Evolutionary conservation across 2,797 vertebrate species (phyloP).

Genomic region (Limnodromus scolopaceus): DNA sequence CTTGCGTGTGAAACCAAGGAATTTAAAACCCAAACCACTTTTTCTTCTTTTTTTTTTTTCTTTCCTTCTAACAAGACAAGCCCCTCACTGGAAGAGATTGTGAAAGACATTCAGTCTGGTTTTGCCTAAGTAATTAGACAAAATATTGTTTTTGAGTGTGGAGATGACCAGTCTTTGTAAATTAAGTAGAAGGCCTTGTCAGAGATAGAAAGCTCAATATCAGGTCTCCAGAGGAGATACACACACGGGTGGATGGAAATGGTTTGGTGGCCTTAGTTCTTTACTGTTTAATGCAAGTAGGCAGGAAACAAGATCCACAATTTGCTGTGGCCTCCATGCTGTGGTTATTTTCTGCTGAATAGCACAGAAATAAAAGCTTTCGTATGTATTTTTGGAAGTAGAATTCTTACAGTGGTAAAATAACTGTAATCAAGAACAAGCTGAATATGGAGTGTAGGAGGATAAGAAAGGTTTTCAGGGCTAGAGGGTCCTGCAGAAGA

Average conservation of each 20-base stretch:
- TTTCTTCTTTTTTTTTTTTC: neutral
- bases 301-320: conserved; percentile 43
- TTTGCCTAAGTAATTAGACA: neutral
- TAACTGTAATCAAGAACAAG: conserved; percentile 68
- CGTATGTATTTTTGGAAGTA: conserved; percentile 58
- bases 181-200: neutral
- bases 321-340: conserved; percentile 54
- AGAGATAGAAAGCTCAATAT: neutral
- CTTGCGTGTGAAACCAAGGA: neutral
- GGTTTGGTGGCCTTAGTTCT: neutral
- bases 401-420: conserved; percentile 53
- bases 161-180: neutral
- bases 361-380: conserved; percentile 62
- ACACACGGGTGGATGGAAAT: neutral
- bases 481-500: conserved; percentile 38
- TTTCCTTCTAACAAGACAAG: neutral
- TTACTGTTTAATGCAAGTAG: neutral
- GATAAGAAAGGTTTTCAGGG: conserved; percentile 45
- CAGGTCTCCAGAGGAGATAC: neutral
- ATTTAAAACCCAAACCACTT: neutral
- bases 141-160: neutral
- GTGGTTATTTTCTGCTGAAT: conserved; percentile 68
- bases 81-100: neutral
- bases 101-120: neutral
- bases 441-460: conserved; percentile 62